Evolutionary conservation across 1,140 invertebrate genomes (phyloP), one percentile per base, ranked within the genome.

Genomic region (Heliconius nattereri): DNA sequence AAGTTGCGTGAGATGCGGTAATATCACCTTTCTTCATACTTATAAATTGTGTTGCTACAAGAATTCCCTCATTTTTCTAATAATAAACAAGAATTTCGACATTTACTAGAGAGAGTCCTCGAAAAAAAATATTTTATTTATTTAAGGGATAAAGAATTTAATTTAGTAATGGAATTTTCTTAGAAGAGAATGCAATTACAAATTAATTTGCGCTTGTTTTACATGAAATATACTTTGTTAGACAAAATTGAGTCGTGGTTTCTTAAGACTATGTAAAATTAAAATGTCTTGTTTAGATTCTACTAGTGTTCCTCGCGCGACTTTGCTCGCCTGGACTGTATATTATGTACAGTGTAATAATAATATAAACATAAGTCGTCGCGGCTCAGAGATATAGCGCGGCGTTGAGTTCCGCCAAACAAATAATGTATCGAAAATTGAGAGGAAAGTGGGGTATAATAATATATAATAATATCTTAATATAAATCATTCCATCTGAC

Each of bases 131-230:
- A 23, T 57, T 57, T 57, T 57, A 57, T 57, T 57, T 57, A 57
- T 57, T 57, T 57, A 57, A n/a, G 9, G 54, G 20, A 57, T 57
- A n/a, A 57, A 57, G 54, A 57, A 57, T 57, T 57, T 57, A 19
- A 57, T 57, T 57, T n/a, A 57, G 54, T 57, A 57, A 57, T 57
- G n/a, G 23, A 57, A 57, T 57, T 57, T 57, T 9, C 54, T 57
- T 57, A 23, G 7, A 23, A 23, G 54, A n/a, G 54, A n/a, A 57
- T 23, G 20, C 23, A 57, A 57, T 57, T 57, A n/a, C 54, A 57
- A 57, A n/a, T 57, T 57, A 57, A 57, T 57, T 57, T 57, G 20
- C 54, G 54, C 54, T 57, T 57, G 8, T 57, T 57, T n/a, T 57
- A 57, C 54, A 9, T 23, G 54, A 57, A 57, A 57, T 23, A n/a